Conservation (phyloP, 2,113 vertebrate species). For the Martes martes region DNA sequence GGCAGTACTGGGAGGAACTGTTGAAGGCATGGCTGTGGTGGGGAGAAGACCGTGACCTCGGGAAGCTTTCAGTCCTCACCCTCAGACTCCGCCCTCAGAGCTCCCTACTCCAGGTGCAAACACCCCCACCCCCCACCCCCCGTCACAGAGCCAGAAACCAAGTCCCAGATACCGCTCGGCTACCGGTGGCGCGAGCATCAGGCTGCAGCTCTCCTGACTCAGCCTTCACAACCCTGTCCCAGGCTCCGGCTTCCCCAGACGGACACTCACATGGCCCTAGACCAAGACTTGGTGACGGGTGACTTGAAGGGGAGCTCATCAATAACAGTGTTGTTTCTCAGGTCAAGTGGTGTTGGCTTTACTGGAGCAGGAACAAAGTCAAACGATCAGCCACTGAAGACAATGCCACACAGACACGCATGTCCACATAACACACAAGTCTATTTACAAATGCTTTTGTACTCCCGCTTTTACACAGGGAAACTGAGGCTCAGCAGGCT, state of each 20-base stretch:
- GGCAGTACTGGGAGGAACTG: slow-evolving; percentile 92
- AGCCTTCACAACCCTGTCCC: not conserved
- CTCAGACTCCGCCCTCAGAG: not conserved
- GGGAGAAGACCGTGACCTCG: not conserved
- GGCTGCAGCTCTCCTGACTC: not conserved
- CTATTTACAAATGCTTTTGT: fast-evolving
- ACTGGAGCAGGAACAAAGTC: slow-evolving; percentile 80
- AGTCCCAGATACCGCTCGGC: not conserved
- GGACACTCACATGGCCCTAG: slow-evolving; percentile 91
- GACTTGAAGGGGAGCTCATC: slow-evolving; percentile 99
- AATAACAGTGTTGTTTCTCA: slow-evolving; percentile 94
- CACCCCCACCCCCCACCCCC: too few species aligned
- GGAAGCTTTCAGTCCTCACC: not conserved
- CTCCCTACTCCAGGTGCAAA: not conserved
- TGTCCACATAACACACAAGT: not conserved
- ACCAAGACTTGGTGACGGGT: slow-evolving; percentile 96
- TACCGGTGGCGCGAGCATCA: too few species aligned
- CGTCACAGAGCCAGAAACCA: not conserved
- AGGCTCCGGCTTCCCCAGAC: fast-evolving
- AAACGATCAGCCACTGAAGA: not conserved
- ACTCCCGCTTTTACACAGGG: not conserved
- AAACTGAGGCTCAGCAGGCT: not conserved
- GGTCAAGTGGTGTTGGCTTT: slow-evolving; percentile 94
- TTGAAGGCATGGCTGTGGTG: slow-evolving; percentile 88
- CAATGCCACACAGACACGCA: fast-evolving